Conservation (phyloP, 2,113 vertebrate species). For the Neomonachus schauinslandi region DNA sequence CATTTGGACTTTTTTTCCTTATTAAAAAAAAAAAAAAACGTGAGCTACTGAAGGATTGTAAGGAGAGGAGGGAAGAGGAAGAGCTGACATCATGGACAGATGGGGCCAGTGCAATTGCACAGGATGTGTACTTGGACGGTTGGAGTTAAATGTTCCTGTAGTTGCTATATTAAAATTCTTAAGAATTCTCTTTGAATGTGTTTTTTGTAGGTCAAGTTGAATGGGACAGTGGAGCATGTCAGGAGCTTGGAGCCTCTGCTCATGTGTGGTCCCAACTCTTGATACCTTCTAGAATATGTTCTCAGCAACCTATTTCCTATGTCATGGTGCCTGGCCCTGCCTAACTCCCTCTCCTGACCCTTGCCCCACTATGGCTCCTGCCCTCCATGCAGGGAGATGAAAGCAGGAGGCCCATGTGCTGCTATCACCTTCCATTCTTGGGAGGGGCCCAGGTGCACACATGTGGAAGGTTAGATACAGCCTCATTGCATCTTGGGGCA, state of each 20-base stretch:
- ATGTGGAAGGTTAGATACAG: fast-evolving
- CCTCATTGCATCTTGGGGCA: background rate
- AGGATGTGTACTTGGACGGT: background rate
- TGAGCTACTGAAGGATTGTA: background rate
- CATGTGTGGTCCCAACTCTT: fast-evolving
- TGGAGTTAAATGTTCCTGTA: background rate
- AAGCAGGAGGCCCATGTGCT: background rate
- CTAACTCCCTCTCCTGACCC: background rate
- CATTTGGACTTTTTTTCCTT: background rate
- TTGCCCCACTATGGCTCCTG: background rate
- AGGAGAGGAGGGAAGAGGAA: background rate
- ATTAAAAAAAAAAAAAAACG: background rate
- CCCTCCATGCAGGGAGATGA: background rate
- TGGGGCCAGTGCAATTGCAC: background rate
- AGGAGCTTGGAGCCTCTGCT: background rate
- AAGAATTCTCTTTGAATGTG: background rate
- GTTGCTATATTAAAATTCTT: background rate
- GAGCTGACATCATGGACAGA: background rate
- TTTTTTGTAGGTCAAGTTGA: background rate
- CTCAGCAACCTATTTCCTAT: background rate
- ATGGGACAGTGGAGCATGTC: fast-evolving
- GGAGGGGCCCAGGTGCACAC: background rate
- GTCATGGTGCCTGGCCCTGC: background rate
- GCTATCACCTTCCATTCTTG: background rate
- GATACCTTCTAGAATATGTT: background rate